A percentile compares a stretch with the other conserved stretches of the same genome.
Evolutionary conservation across 2,113 vertebrate species (phyloP).

Genomic region (Charadrius vociferus): DNA sequence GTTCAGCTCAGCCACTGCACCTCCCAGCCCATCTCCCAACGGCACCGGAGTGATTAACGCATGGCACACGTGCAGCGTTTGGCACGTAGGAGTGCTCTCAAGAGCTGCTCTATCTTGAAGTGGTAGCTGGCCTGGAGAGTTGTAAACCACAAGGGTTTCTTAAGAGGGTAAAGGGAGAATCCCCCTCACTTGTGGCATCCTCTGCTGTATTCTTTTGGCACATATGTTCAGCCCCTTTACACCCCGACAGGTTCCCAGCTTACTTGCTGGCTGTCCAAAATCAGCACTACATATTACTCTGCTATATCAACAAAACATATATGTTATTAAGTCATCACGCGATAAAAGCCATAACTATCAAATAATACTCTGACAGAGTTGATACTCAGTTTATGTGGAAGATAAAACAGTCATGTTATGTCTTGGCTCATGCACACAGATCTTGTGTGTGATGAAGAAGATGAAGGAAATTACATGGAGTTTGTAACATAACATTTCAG

Average conservation of each 20-base stretch:
- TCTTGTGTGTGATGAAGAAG: not conserved
- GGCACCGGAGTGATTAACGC: not conserved
- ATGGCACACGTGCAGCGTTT: rapidly evolving
- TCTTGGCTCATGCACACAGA: not conserved
- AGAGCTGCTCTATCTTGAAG: not conserved
- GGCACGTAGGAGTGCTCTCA: not conserved
- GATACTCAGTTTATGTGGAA: not conserved
- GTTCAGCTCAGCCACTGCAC: not conserved
- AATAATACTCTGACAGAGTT: not conserved
- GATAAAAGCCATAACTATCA: rapidly evolving
- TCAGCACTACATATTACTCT: not conserved
- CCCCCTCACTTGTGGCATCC: not conserved
- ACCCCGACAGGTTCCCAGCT: not conserved
- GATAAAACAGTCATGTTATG: not conserved
- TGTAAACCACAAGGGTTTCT: not conserved
- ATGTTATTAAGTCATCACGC: not conserved
- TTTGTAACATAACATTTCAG: not conserved
- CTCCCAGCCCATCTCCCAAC: not conserved
- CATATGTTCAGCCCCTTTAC: not conserved
- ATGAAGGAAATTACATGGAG: not conserved
- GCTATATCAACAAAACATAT: not conserved
- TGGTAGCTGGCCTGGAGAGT: not conserved
- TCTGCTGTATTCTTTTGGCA: not conserved
- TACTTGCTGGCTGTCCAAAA: not conserved
- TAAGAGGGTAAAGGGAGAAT: not conserved